Evolutionary conservation across 2,113 vertebrate genomes (phyloP), one percentile per base, ranked within the genome.

Genomic region (Dicaeum eximium): DNA sequence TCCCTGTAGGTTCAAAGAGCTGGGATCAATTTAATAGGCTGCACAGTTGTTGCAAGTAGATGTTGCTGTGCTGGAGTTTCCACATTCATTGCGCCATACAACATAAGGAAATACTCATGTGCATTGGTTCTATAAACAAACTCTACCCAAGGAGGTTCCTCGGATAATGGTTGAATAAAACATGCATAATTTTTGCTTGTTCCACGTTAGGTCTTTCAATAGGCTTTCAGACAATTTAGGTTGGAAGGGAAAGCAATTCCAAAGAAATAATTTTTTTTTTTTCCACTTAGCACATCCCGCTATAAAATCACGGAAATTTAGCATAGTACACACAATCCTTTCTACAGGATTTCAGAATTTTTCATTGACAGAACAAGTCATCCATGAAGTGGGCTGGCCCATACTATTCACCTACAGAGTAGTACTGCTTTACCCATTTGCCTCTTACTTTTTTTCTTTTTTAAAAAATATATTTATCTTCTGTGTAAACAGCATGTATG

Each of bases 11-110:
- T 86, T 95, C 69, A 69, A 57, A 79, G 72, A 80, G 83, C 37
- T 86, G 78, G 71, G 86, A 97, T 96, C 96, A 96, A 84, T 88
- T 97, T 95, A 97, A 96, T 53, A 73, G 92, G 96, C 88, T 96
- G 62, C 82, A 74, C 60, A 64, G 48, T 64, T 92, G 79, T 75
- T 97, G 88, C 82, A 88, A 93, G 86, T 61, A 73, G 65, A 92
- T 75, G 92, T 90, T 97, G 95, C 90, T 93, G 95, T 87, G 80
- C 80, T 96, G 80, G 97, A 96, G 97, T 93, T 71, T 61, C 37
- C 15, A 1, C 13, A 35, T 50, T 91, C 51, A 61, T 96, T 98
- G 96, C 97, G 97, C 97, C 97, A 97, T 93, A 67, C 75, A 70
- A 27, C 23, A 33, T 38, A 94, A 96, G 67, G 85, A 96, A 96